Percentiles rank a stretch among this genome's conserved stretches.
These are phyloP conservation scores for Drosophila equinoxialis DNA, from an alignment of 1,140 invertebrate genomes.

Conservation along the genomic window DNA sequence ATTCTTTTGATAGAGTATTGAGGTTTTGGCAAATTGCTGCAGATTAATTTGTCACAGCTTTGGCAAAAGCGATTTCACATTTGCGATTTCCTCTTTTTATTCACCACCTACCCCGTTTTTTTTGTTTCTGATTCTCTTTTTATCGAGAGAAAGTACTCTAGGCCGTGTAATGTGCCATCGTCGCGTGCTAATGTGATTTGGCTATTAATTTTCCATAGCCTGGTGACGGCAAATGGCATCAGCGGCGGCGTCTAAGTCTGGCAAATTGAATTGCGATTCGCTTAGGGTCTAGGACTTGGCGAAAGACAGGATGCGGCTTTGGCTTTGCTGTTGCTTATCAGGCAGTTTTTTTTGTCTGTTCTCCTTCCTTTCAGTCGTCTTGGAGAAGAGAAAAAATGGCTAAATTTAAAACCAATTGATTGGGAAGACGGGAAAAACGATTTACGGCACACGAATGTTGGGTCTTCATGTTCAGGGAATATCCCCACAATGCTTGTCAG, in stretches of 20 bases:
- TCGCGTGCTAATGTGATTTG: conserved; percentile 65
- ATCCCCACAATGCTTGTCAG: conserved; percentile 43
- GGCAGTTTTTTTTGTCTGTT: conserved; percentile 6
- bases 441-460: conserved; percentile 34
- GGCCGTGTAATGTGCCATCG: conserved; percentile 48
- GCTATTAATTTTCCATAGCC: conserved; percentile 59
- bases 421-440: not conserved
- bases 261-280: conserved; percentile 58
- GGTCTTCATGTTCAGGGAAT: conserved; percentile 38
- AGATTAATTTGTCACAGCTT: conserved; percentile 54
- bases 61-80: conserved; percentile 50
- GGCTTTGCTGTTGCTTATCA: conserved; percentile 44
- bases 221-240: conserved; percentile 7
- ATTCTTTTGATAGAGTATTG: not conserved
- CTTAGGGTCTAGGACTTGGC: conserved; percentile 24
- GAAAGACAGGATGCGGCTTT: conserved; percentile 33
- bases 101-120: conserved; percentile 10
- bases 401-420: conserved; percentile 58
- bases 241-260: conserved; percentile 39
- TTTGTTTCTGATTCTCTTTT: conserved; percentile 9
- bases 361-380: conserved; percentile 21
- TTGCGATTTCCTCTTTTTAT: conserved; percentile 37
- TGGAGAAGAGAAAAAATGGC: conserved; percentile 29
- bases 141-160: conserved; percentile 15
- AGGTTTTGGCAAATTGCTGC: not conserved